Evolutionary conservation across 2,888 invertebrate genomes (phyloP).

Genomic region (Volucella inflata): DNA sequence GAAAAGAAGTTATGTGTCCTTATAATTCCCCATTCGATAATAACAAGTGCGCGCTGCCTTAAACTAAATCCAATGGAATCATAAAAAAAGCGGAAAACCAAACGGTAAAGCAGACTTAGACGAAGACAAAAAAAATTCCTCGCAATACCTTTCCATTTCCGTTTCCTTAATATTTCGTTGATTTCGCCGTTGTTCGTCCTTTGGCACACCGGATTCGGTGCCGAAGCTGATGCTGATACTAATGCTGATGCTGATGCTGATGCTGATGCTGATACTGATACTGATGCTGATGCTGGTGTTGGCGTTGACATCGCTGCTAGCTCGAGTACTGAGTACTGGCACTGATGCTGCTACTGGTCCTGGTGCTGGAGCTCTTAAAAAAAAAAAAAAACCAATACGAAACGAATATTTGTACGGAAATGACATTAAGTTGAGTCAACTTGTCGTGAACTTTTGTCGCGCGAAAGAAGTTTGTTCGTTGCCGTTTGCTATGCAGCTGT

Average conservation of each 20-base stretch:
- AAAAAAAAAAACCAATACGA: too few species aligned
- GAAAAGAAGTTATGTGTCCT: slow-evolving; percentile 31
- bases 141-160: slow-evolving; percentile 12
- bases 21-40: slow-evolving; percentile 50
- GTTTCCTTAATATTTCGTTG: background rate
- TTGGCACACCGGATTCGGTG: background rate
- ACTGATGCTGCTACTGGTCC: background rate
- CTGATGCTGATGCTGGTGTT: background rate
- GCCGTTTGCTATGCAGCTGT: slow-evolving; percentile 15
- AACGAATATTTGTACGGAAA: slow-evolving; percentile 25
- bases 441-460: slow-evolving; percentile 5
- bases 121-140: slow-evolving; percentile 26
- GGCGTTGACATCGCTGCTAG: too few species aligned
- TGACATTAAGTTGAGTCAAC: slow-evolving; percentile 39
- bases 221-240: too few species aligned
- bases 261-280: background rate
- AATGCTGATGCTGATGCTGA: background rate
- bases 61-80: slow-evolving; percentile 26
- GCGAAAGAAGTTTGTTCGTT: slow-evolving; percentile 3
- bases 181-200: too few species aligned
- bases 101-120: slow-evolving; percentile 5
- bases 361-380: background rate
- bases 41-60: slow-evolving; percentile 26
- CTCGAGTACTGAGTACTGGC: too few species aligned
- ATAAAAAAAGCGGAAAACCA: slow-evolving; percentile 7